Evolutionary conservation across 2,113 vertebrate genomes (phyloP), one percentile per base, ranked within the genome.

Genomic region (Corvus cornix): DNA sequence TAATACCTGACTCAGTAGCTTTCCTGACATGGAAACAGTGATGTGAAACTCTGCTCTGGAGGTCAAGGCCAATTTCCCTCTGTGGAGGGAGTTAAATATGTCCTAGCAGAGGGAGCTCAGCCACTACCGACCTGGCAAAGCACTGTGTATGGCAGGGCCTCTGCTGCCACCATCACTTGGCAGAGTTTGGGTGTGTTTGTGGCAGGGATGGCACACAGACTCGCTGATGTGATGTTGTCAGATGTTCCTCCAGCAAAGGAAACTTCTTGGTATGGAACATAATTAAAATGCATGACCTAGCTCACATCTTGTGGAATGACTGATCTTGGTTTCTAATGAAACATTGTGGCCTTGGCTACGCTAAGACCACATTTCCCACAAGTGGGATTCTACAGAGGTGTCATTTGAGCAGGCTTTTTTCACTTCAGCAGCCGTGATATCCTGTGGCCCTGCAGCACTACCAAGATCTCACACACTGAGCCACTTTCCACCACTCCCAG

Each of bases 221-320:
- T 46, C 21, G 37, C 37, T 52, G 79, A 49, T n/a, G 30, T 0
- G 0, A 28, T n/a, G 37, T 1, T 51, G 58, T 74, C 63, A 90
- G 51, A 69, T 51, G 63, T 94, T 94, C 59, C 72, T 77, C 72
- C 76, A 66, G 41, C 58, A 86, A 31, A 83, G 63, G 67, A 95
- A 95, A 89, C 31, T 69, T 86, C 41, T 53, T 13, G 3, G 33
- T 73, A 41, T 2, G 13, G 37, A 48, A 90, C 26, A 28, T 26
- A 28, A 26, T 41, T 73, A n/a, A 58, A 69, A 35, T 2, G 27
- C 55, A 52, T 6, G 17, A 64, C 43, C 12, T 9, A 30, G 18
- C 11, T 66, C 51, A n/a, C 33, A 30, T 62, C 84, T 77, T 4
- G 3, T 21, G 51, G n/a, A 87, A 56, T 56, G 76, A 64, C 4